Percentiles rank a stretch among this genome's conserved stretches.
phyloP scores from a whole-genome alignment of 2,113 vertebrate species.

The chimpanzee (Pan troglodytes) region NHGRI_mPanTro3-v2.1_pri NC_072412.2:81472001-81472500 shows the following conservation, averaged over 20 bases:
- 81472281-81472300: background rate
- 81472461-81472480: background rate
- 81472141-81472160: background rate
- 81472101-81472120: background rate
- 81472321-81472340: constrained; percentile 19
- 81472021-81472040: background rate
- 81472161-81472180: background rate
- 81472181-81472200: background rate
- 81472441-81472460: background rate
- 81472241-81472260: background rate
- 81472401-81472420: background rate
- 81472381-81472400: constrained; percentile 42
- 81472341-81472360: background rate
- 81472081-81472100: background rate
- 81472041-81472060: background rate
- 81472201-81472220: constrained; percentile 9
- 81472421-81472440: background rate
- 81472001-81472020: background rate
- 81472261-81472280: background rate
- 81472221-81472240: background rate
- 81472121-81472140: background rate
- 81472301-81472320: background rate
- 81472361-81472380: background rate
- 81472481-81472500: background rate
- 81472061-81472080: background rate